Evolutionary conservation across 1,140 invertebrate genomes (phyloP), one percentile per base, ranked within the genome.

Genomic region (Sminthurides bifidus): DNA sequence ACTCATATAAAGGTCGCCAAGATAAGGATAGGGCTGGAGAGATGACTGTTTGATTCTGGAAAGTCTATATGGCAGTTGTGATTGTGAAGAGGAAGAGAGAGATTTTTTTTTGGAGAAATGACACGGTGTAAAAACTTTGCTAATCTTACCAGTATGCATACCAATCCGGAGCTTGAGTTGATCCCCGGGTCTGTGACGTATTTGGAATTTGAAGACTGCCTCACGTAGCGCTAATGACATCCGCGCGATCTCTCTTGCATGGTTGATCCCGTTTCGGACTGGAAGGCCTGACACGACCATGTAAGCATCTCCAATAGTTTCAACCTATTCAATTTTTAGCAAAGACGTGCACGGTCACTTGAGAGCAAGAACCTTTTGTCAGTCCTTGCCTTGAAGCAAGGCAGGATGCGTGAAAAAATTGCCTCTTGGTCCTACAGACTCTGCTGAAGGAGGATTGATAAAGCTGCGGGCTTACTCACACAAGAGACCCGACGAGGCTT

Each of bases 91-190:
- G 24, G 41, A 43, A 23, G 41, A 6, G 41, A 43, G 41, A 21
- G 21, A 49, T n/a, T n/a, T n/a, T n/a, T n/a, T n/a, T n/a, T n/a
- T n/a, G n/a, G n/a, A n/a, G n/a, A n/a, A n/a, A n/a, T n/a, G n/a
- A n/a, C n/a, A n/a, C n/a, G n/a, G n/a, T n/a, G n/a, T n/a, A n/a
- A n/a, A n/a, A n/a, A n/a, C n/a, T n/a, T n/a, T 15, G 27, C 23
- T 33, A 12, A 26, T 27, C 64, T 65, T 65, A 87, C 88, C 87
- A 45, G 88, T 85, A 74, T 98, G 95, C 63, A 98, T 79, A 40
- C 95, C 95, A 65, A 98, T 97, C 54, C 95, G 75, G 2, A 98
- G 76, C 68, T 90, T 89, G 1, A 98, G 76, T 66, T 92, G 84
- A 56, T 89, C 84, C 31, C 81, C 75, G 0, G 90, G 89, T 52